Conservation (phyloP, 2,113 vertebrate species). For the Callospermophilus lateralis region DNA sequence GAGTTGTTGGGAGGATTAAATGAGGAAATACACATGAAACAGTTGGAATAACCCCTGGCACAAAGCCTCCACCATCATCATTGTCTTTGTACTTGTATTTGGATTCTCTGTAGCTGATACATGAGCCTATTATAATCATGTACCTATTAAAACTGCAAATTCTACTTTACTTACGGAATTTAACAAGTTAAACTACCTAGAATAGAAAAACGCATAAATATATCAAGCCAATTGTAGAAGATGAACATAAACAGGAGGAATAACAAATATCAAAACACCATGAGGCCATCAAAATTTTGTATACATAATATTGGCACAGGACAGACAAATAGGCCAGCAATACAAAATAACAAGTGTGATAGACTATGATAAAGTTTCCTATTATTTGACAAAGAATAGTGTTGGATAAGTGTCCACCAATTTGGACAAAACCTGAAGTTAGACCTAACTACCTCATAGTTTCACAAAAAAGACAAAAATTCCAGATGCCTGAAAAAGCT, state of each 20-base stretch:
- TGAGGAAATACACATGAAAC: background rate
- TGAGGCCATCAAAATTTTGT: background rate
- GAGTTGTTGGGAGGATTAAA: background rate
- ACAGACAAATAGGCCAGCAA: background rate
- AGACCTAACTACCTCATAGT: background rate
- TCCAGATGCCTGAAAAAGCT: background rate
- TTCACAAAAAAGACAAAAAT: constrained; percentile 43
- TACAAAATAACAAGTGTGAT: background rate
- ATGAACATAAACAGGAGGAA: background rate
- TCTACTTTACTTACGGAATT: background rate
- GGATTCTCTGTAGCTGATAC: background rate
- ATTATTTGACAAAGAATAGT: background rate
- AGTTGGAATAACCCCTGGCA: background rate
- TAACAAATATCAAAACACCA: constrained; percentile 34
- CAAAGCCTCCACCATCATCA: background rate
- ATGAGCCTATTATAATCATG: background rate
- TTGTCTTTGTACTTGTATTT: background rate
- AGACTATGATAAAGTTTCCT: background rate
- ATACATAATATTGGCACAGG: background rate
- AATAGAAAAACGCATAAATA: constrained; percentile 27
- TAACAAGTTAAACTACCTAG: constrained; percentile 44
- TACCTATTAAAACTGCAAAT: background rate
- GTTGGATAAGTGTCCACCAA: background rate
- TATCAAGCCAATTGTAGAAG: background rate
- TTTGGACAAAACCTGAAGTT: constrained; percentile 55